Evolutionary conservation across 2,888 invertebrate species (phyloP).

Genomic region (Eristalis arbustorum): DNA sequence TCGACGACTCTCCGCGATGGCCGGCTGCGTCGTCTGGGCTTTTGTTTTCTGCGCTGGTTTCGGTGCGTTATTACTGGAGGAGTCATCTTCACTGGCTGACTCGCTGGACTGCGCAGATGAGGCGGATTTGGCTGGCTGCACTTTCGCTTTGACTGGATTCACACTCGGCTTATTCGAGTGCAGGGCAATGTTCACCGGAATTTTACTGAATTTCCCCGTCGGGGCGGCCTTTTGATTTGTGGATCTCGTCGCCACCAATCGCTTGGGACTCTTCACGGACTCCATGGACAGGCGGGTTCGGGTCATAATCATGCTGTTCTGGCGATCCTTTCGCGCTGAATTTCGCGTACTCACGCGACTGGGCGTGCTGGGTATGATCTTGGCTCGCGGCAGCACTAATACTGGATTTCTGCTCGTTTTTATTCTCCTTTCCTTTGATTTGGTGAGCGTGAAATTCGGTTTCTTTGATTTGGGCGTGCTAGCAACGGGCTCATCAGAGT

Average conservation of each 20-base stretch:
- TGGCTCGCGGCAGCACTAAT: slow-evolving; percentile 16
- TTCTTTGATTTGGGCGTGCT: not conserved
- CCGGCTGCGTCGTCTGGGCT: not conserved
- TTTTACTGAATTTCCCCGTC: slow-evolving; percentile 41
- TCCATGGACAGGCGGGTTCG: slow-evolving; percentile 76
- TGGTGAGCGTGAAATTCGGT: not conserved
- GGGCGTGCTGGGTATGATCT: not conserved
- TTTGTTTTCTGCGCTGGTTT: not conserved
- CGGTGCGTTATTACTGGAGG: not conserved
- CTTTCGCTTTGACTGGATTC: slow-evolving; percentile 12
- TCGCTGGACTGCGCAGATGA: not conserved
- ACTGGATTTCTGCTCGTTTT: slow-evolving; percentile 21
- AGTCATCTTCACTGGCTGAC: not conserved
- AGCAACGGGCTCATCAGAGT: not conserved
- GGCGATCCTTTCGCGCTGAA: slow-evolving; percentile 72
- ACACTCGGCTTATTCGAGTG: slow-evolving; percentile 35
- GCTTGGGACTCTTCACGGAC: slow-evolving; percentile 49
- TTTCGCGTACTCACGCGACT: slow-evolving; percentile 73
- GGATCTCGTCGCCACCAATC: slow-evolving; percentile 15
- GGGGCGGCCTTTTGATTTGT: slow-evolving; percentile 19
- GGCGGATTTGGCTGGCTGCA: not conserved
- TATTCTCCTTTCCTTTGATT: slow-evolving; percentile 5
- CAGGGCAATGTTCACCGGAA: slow-evolving; percentile 41
- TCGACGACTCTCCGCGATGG: not conserved
- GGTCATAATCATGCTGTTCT: slow-evolving; percentile 73